Base-by-base conservation (phyloP, 2,797 vertebrate genomes). In the Lithobates pipiens region DNA sequence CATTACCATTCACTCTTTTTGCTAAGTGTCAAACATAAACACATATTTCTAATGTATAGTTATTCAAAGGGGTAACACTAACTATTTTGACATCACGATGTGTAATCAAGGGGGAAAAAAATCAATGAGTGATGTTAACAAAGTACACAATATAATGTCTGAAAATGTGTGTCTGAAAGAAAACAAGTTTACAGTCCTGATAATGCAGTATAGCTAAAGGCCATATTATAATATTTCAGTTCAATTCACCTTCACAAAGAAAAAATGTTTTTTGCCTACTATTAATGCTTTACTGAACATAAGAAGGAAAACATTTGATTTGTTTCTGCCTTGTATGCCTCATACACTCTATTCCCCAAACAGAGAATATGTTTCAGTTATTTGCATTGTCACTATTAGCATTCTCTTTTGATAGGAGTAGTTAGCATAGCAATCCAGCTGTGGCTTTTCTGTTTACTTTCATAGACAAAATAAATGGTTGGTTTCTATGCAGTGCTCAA, bases 341-440 rank as follows among this genome's bases (percentile, higher is more conserved):
- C 61, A 65, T 65, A 25, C 61, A 65, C 61, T 25, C n/a, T 65
- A 25, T 65, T 65, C n/a, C 61, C 61, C 61, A 65, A 10, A 65
- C 21, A 65, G 61, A 65, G 61, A 25, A 65, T 23, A 65, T 65
- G 21, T 65, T 25, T 65, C 61, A 65, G 61, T 65, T 9, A 65
- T 65, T 65, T 65, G 61, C 61, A 65, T 25, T 65, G 21, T 65
- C n/a, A 65, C 61, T 25, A 65, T 65, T 65, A 65, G 61, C 61
- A 65, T 65, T 65, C 21, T 65, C 61, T 65, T 25, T 25, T 65
- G 61, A 65, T 65, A 11, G 61, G 61, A 25, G 21, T 65, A 23
- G 61, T 65, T 23, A 65, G 61, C 61, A 65, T 65, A 65, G 61
- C 61, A 65, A 65, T 65, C 61, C 61, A 65, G 61, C 61, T 65